phyloP scores from a whole-genome alignment of 2,888 invertebrate species.

The Dione vanillae region DNA sequence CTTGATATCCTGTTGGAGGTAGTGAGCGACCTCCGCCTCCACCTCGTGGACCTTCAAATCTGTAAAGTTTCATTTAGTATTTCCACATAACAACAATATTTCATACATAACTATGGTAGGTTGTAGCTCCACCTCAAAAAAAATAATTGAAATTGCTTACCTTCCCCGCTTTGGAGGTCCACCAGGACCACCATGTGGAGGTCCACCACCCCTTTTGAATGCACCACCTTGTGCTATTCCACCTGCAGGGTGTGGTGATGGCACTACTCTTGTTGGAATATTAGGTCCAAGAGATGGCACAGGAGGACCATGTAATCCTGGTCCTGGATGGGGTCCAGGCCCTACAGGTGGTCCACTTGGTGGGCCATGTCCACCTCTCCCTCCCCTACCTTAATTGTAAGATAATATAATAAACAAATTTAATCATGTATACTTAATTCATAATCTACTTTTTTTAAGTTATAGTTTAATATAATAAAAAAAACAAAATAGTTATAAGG shows the following conservation, averaged over 20 bases:
- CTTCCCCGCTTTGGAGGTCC: constrained; percentile 76
- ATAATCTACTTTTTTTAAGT: too few relatives aligned
- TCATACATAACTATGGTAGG: too few relatives aligned
- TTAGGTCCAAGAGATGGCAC: constrained; percentile 46
- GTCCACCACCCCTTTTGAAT: constrained; percentile 71
- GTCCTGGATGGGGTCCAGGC: constrained; percentile 43
- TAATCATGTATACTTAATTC: too few relatives aligned
- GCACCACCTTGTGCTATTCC: constrained; percentile 53
- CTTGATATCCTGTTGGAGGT: constrained; percentile 64
- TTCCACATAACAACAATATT: too few relatives aligned
- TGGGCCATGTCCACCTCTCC: constrained; percentile 63
- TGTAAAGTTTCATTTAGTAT: constrained; percentile 49
- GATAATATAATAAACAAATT: neutral
- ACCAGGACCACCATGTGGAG: constrained; percentile 65
- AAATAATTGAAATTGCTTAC: too few relatives aligned
- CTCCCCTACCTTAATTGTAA: constrained; percentile 56
- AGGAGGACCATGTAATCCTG: constrained; percentile 45
- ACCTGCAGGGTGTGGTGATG: constrained; percentile 54
- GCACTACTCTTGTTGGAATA: constrained; percentile 50
- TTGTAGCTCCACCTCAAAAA: too few relatives aligned
- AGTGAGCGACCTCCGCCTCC: constrained; percentile 60
- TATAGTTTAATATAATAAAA: too few relatives aligned
- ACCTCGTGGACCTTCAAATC: constrained; percentile 71
- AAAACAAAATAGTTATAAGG: too few relatives aligned
- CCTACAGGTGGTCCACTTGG: constrained; percentile 49